Percentiles rank a stretch among this genome's conserved stretches.
phyloP scores from a whole-genome alignment of 2,113 vertebrate species.

The Carettochelys insculpta region DNA sequence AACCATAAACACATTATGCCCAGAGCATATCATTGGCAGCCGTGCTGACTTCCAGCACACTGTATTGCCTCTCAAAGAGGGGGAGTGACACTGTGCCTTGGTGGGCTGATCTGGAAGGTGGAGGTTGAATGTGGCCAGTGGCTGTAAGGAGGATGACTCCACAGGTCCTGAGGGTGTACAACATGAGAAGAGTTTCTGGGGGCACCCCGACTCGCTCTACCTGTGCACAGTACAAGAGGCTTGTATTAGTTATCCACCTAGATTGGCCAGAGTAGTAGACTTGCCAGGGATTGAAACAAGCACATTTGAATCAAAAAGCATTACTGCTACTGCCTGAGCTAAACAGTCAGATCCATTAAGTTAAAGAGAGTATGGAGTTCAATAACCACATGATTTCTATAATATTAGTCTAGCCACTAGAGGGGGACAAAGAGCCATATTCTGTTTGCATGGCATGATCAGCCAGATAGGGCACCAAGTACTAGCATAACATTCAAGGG shows the following conservation, averaged over 20 bases:
- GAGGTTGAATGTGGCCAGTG: too few species aligned
- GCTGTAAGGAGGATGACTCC: too few species aligned
- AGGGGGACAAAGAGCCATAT: neutral
- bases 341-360: neutral
- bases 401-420: neutral
- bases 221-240: slow-evolving; percentile 16
- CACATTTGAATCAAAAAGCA: slow-evolving; percentile 47
- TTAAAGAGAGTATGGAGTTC: neutral
- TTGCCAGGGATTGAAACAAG: neutral
- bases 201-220: too few species aligned
- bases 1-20: neutral
- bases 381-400: neutral
- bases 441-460: slow-evolving; percentile 5
- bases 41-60: too few species aligned
- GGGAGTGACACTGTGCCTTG: slow-evolving; percentile 2
- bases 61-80: too few species aligned
- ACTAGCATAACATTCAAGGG: slow-evolving; percentile 29
- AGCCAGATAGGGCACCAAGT: slow-evolving; percentile 53
- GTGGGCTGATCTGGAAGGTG: too few species aligned
- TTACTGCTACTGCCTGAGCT: neutral
- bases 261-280: neutral
- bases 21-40: neutral
- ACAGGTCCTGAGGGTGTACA: too few species aligned
- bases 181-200: too few species aligned
- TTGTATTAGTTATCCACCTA: slow-evolving; percentile 35